Conservation (phyloP, 2,113 vertebrate species). For the Macrotis lagotis region DNA sequence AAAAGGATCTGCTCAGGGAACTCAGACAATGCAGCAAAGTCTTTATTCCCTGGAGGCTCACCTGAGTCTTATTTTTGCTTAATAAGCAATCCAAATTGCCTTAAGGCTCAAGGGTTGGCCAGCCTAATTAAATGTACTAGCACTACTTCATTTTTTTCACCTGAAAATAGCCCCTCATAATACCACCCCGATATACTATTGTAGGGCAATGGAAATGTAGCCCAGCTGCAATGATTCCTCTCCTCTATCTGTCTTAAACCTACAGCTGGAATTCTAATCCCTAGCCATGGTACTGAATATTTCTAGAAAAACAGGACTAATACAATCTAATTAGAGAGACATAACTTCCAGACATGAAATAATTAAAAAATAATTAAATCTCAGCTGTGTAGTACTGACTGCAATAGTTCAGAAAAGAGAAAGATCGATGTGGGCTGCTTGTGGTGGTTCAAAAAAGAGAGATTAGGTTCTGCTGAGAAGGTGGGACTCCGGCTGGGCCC, state of each 20-base stretch:
- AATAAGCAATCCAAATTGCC: not conserved
- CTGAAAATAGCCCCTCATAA: not conserved
- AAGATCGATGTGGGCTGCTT: not conserved
- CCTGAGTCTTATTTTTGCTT: not conserved
- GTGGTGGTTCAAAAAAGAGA: not conserved
- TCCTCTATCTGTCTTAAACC: not conserved
- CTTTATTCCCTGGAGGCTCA: not conserved
- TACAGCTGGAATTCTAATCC: not conserved
- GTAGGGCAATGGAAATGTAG: not conserved
- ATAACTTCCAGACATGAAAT: not conserved
- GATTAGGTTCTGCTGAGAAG: not conserved
- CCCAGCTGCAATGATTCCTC: not conserved
- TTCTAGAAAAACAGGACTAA: not conserved
- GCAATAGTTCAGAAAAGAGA: not conserved
- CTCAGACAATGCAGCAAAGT: not conserved
- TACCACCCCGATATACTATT: not conserved
- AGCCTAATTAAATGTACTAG: not conserved
- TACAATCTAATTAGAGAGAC: not conserved
- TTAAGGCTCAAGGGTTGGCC: not conserved
- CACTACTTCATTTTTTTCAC: not conserved
- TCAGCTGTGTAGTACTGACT: not conserved
- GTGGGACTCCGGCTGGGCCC: not conserved
- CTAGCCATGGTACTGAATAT: not conserved
- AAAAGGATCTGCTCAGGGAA: not conserved
- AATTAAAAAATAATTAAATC: not conserved